A percentile compares a stretch with the other conserved stretches of the same genome.
These are phyloP conservation scores for Chaetogeoica ovagalla DNA, from an alignment of 2,888 invertebrate species.

Conservation along the genomic window DNA sequence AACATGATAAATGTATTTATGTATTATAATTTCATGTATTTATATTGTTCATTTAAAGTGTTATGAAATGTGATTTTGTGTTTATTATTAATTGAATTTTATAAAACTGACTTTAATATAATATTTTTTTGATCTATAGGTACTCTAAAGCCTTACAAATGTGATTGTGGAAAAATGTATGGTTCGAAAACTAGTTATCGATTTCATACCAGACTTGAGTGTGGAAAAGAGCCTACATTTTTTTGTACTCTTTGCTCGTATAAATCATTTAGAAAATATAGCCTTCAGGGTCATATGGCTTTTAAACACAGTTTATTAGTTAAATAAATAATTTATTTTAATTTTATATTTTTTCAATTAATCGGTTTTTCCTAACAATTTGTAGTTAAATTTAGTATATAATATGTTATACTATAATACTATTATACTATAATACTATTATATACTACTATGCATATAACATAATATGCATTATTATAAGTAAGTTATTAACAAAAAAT, in stretches of 20 bases:
- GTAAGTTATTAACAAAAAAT: too few species aligned
- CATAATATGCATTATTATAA: too few species aligned
- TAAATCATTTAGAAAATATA: constrained; percentile 59
- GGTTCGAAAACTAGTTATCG: constrained; percentile 53
- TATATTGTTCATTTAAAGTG: too few species aligned
- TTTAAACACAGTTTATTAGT: constrained; percentile 55
- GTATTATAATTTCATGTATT: background rate
- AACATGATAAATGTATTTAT: background rate
- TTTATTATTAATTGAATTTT: background rate
- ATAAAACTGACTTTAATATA: background rate
- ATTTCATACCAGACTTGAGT: constrained; percentile 59
- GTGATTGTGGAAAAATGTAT: constrained; percentile 55
- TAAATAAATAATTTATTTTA: background rate
- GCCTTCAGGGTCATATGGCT: constrained; percentile 58
- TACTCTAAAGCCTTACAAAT: constrained; percentile 27
- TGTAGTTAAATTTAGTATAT: too few species aligned
- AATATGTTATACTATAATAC: too few species aligned
- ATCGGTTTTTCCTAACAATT: too few species aligned
- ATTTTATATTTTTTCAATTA: too few species aligned
- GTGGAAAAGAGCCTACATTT: constrained; percentile 59
- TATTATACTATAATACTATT: too few species aligned
- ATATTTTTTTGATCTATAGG: constrained; percentile 29
- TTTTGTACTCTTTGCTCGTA: constrained; percentile 59
- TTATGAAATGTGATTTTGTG: background rate
- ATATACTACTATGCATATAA: too few species aligned